Evolutionary conservation across 2,888 invertebrate species (phyloP), one percentile per base, ranked within the genome.

Genomic region (Ferdinandea cuprea): DNA sequence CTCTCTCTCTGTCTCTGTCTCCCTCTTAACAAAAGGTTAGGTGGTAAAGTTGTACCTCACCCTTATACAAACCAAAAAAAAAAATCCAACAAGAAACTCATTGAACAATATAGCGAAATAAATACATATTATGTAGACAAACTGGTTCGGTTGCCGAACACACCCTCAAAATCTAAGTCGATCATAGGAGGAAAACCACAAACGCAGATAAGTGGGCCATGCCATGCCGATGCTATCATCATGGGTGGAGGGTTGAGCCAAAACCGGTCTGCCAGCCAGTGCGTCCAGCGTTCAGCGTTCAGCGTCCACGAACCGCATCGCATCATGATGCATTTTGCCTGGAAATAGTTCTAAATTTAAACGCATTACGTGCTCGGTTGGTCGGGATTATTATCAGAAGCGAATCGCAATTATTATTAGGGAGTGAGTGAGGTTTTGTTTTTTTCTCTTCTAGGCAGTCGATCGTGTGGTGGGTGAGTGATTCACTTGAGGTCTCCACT

Each of bases 321-420:
- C 28, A 15, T 21, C 28, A 63, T 68, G 59, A 72, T 59, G 52
- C 72, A 66, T 19, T 44, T 72, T 68, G 48, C 37, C 40, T 46
- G 37, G 46, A 69, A 58, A 69, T 40, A 35, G 35, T 63, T 80
- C 80, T 81, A 81, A 71, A 76, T 76, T 71, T 81, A 81, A 76
- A 81, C 65, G 37, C 40, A 81, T 81, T 81, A 76, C 80, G 76
- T 71, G 73, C 58, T 59, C 58, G 65, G 44, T 30, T 11, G 50
- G 42, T 46, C 59, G 44, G 56, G 37, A 28, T 68, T 56, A 30
- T 69, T 71, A 76, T 76, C 69, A 69, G 48, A 56, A 44, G 54
- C 17, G 11, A 59, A 58, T 69, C 42, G 66, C 46, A 65, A 65
- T 65, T 73, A 79, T 79, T 66, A 61, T 37, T 59, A 73, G 58